Evolutionary conservation across 2,888 invertebrate species (phyloP).

Genomic region (Lycophotia porphyrea): DNA sequence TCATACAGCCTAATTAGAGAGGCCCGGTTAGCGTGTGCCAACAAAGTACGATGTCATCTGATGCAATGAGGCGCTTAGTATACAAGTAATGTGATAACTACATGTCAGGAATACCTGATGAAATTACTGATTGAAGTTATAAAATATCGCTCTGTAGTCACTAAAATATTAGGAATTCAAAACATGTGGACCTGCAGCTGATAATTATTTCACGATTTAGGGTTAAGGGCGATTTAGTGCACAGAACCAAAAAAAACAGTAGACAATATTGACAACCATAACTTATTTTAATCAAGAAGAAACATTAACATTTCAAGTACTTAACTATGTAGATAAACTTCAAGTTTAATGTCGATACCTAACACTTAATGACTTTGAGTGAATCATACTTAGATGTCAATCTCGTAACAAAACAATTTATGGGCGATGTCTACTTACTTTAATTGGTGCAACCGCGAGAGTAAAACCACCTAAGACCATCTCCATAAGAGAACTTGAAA

Average conservation of each 20-base stretch:
- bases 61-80: neutral
- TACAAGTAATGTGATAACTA: neutral
- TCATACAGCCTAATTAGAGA: neutral
- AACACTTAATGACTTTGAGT: constrained; percentile 21
- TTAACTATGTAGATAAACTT: constrained; percentile 2
- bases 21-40: neutral
- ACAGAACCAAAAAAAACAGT: too few relatives aligned
- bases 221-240: too few relatives aligned
- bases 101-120: neutral
- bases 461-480: constrained; percentile 14
- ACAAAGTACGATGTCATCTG: neutral
- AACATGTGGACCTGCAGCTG: neutral
- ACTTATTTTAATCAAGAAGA: constrained; percentile 8
- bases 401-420: constrained; percentile 42
- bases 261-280: neutral
- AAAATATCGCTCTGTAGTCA: neutral
- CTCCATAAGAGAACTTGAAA: constrained; percentile 37
- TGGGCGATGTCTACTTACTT: constrained; percentile 21
- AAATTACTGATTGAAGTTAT: neutral
- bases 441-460: constrained; percentile 38
- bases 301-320: constrained; percentile 6
- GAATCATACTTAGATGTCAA: constrained; percentile 11
- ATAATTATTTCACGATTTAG: neutral
- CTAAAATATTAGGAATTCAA: neutral
- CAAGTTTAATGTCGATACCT: constrained; percentile 1